Evolutionary conservation across 2,888 invertebrate genomes (phyloP), one percentile per base, ranked within the genome.

Genomic region (Julus scanicus): DNA sequence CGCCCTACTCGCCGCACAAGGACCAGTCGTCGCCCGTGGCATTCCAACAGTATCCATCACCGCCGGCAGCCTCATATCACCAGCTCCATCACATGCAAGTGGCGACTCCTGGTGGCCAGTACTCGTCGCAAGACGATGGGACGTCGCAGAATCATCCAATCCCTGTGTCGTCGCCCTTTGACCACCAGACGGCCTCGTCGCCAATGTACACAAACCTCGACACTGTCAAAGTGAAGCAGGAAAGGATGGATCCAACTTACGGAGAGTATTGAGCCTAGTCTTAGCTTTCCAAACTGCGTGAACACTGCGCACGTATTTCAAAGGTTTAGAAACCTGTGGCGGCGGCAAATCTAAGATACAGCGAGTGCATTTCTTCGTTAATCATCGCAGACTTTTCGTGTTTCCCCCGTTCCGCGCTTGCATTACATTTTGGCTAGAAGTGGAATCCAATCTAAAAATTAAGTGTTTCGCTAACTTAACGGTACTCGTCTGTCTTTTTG

Each of bases 181-280:
- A 84, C 84, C 89, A 89, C 44, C 89, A 85, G 49, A 39, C 80
- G 84, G 40, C 88, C n/a, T 63, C 88, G 17, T 86, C 89, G 39
- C 89, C 89, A 29, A 84, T 89, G 53, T 89, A 89, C 86, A 87
- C 89, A 57, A 89, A 89, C 86, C 86, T 89, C 85, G 89, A 89
- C 71, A 89, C 85, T 86, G 89, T 89, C 29, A 89, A 89, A 86
- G 88, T 89, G 29, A 94, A 93, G 90, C 93, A 93, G 89, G 92
- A 92, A 88, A 91, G 92, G 48, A 91, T 92, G 91, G 94, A 94
- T 90, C 92, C 94, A 88, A 93, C 93, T 6, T 94, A 93, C 89
- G 93, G 93, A 86, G 93, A 93, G 88, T 94, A 93, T 90, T 94
- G 92, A 93, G 40, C 86, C 93, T 37, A 8, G 13, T n/a, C 84